phyloP scores from a whole-genome alignment of 2,797 vertebrate genomes.

The Gymnoscopelus microlampas region DNA sequence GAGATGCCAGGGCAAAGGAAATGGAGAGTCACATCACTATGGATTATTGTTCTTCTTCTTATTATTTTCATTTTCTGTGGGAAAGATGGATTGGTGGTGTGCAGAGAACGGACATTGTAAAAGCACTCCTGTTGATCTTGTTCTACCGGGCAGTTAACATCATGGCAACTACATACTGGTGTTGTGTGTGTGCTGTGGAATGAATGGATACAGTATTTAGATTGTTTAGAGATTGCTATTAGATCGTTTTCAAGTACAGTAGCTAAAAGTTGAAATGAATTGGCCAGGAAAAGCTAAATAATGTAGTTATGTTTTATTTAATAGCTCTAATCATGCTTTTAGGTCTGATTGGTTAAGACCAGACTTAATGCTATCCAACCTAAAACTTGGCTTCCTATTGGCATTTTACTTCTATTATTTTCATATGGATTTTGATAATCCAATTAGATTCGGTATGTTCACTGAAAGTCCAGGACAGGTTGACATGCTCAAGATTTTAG shows the following conservation, averaged over 20 bases:
- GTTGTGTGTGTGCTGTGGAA: conserved; percentile 23
- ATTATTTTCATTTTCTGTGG: conserved; percentile 21
- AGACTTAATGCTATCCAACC: conserved; percentile 36
- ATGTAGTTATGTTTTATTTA: conserved; percentile 19
- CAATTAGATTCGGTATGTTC: conserved; percentile 54
- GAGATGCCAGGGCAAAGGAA: conserved; percentile 41
- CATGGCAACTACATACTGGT: conserved; percentile 33
- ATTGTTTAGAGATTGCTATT: conserved; percentile 34
- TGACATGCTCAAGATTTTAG: conserved; percentile 48
- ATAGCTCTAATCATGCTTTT: conserved; percentile 66
- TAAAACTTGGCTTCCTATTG: conserved; percentile 49
- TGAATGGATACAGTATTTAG: conserved; percentile 45
- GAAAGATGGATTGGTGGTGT: conserved; percentile 59
- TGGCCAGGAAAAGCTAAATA: conserved; percentile 43
- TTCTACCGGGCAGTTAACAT: conserved; percentile 24
- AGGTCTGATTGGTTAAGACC: conserved; percentile 64
- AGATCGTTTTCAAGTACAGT: neutral
- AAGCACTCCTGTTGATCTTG: conserved; percentile 58
- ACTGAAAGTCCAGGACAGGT: conserved; percentile 39
- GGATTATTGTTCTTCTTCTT: conserved; percentile 31
- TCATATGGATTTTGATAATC: conserved; percentile 56
- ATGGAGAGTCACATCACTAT: conserved; percentile 54
- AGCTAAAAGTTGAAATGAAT: conserved; percentile 32
- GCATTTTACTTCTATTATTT: conserved; percentile 68
- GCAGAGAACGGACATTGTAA: conserved; percentile 49